Evolutionary conservation across 2,797 vertebrate species (phyloP).

Genomic region (Heterohyrax brucei): DNA sequence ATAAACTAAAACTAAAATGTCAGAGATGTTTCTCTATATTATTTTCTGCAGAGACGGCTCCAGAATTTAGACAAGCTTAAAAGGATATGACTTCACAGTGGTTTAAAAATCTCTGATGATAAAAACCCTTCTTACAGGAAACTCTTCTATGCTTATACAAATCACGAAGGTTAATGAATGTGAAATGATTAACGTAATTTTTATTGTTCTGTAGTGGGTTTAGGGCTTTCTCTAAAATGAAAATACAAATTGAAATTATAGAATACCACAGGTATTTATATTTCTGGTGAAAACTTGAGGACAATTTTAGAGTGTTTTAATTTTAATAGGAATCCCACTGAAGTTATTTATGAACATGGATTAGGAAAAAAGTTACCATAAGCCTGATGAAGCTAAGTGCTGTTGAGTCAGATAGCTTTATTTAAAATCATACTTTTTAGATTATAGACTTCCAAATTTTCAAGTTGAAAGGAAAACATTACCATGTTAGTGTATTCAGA

Average conservation of each 20-base stretch:
- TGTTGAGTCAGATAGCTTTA: neutral
- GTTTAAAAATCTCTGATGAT: neutral
- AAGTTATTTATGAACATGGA: neutral
- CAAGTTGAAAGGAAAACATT: neutral
- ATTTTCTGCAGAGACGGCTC: neutral
- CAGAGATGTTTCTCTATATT: neutral
- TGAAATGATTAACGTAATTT: neutral
- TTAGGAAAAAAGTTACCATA: neutral
- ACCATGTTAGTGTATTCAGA: neutral
- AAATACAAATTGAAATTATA: neutral
- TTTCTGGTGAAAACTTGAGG: neutral
- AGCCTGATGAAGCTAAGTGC: too few relatives aligned
- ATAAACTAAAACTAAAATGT: neutral
- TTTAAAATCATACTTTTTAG: neutral
- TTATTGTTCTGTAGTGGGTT: neutral
- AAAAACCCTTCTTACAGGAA: neutral
- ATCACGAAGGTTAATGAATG: neutral
- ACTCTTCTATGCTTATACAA: neutral
- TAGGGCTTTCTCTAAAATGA: neutral
- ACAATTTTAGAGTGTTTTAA: neutral
- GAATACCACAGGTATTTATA: accelerated
- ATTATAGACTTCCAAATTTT: neutral
- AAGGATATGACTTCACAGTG: neutral
- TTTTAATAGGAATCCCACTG: neutral
- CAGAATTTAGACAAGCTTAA: neutral